phyloP scores from a whole-genome alignment of 2,888 invertebrate species.

The Parnassius apollo region DNA sequence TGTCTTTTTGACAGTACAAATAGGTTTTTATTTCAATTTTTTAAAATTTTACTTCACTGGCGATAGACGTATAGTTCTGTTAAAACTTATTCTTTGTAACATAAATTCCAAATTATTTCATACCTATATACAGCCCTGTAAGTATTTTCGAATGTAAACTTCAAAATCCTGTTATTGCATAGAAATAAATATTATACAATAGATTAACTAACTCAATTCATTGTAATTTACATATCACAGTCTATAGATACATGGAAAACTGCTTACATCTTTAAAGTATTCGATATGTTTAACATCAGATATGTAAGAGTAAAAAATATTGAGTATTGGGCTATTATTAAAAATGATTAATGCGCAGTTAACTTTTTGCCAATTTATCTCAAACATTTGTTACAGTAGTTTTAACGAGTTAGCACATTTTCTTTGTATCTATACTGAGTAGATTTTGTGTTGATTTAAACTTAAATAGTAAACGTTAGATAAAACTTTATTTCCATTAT shows the following conservation, averaged over 20 bases:
- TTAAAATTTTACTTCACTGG: conserved; percentile 43
- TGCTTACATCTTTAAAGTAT: conserved; percentile 1
- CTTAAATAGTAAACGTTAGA: conserved; percentile 5
- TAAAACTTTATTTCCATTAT: conserved; percentile 14
- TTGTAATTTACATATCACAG: conserved; percentile 12
- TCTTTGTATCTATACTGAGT: conserved; percentile 10
- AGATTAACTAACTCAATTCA: conserved; percentile 20
- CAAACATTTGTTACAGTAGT: conserved; percentile 7
- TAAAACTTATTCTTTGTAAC: conserved; percentile 57
- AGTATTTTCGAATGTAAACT: conserved; percentile 43
- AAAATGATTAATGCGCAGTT: not conserved
- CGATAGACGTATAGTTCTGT: conserved; percentile 56
- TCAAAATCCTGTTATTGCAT: conserved; percentile 50
- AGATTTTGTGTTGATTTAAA: conserved; percentile 5
- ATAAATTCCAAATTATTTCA: conserved; percentile 65
- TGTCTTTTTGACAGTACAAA: conserved; percentile 32
- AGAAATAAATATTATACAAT: conserved; percentile 36
- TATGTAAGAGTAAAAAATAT: too few species aligned
- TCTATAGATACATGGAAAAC: conserved; percentile 15
- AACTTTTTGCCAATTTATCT: conserved; percentile 7
- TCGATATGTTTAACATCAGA: not conserved
- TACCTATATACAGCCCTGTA: conserved; percentile 67
- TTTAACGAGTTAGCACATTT: conserved; percentile 15
- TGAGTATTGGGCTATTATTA: not conserved
- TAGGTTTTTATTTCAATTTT: conserved; percentile 18